A percentile compares a stretch with the other conserved stretches of the same genome.
These are phyloP conservation scores for Danio choprae DNA, from an alignment of 2,797 vertebrate genomes.

Conservation along the genomic window DNA sequence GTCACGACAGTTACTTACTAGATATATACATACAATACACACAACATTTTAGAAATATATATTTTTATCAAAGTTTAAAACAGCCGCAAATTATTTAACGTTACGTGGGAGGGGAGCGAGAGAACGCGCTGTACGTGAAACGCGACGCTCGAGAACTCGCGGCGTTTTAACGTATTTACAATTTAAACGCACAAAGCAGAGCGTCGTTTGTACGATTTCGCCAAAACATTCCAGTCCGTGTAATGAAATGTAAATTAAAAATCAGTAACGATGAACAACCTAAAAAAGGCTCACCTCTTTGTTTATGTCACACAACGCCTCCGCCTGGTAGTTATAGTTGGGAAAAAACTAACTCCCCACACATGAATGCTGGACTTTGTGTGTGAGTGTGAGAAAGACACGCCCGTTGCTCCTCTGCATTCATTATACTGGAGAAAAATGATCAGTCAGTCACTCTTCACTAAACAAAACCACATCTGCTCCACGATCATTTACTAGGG, in stretches of 20 bases:
- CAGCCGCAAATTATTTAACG: not conserved
- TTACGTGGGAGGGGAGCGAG: not conserved
- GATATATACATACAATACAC: not conserved
- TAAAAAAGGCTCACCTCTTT: constrained; percentile 30
- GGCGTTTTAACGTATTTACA: not conserved
- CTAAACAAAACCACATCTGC: not conserved
- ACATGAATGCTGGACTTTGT: not conserved
- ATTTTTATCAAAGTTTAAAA: not conserved
- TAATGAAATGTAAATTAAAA: not conserved
- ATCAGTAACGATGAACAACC: not conserved
- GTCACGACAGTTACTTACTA: not conserved
- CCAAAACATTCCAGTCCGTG: not conserved
- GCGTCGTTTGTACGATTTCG: not conserved
- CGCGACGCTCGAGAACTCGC: not conserved
- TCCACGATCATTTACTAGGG: not conserved
- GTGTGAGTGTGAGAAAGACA: constrained; percentile 2
- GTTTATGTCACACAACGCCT: constrained; percentile 33
- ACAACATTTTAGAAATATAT: not conserved
- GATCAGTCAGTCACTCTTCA: not conserved
- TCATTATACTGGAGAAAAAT: not conserved
- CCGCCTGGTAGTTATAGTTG: constrained; percentile 19
- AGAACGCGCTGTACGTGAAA: not conserved
- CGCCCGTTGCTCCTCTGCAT: not conserved
- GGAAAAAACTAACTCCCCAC: not conserved
- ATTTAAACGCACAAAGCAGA: not conserved